Evolutionary conservation across 2,113 vertebrate genomes (phyloP).

Genomic region (Atractosteus spatula): DNA sequence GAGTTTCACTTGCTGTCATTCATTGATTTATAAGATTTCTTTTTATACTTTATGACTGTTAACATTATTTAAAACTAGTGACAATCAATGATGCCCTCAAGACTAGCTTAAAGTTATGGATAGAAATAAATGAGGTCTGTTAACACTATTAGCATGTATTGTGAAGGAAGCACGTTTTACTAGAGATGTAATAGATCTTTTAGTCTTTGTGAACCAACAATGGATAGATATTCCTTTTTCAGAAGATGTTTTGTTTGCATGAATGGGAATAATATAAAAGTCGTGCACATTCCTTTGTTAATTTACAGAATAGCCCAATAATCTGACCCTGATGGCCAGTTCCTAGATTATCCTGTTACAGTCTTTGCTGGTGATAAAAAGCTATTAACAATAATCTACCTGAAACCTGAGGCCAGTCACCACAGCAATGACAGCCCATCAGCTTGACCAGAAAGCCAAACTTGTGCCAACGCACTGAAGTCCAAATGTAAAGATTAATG

Average conservation of each 20-base stretch:
- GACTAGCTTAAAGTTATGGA: no score
- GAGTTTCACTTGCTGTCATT: no score
- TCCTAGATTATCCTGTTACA: neutral
- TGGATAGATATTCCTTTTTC: neutral
- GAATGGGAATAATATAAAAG: neutral
- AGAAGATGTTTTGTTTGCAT: neutral
- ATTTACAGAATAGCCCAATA: neutral
- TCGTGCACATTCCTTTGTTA: neutral
- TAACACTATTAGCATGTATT: no score
- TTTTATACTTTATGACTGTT: no score
- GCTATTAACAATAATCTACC: neutral
- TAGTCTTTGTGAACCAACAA: no score
- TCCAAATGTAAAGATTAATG: constrained; percentile 55
- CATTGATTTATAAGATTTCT: no score
- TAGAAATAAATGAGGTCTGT: no score
- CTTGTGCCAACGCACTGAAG: constrained; percentile 10
- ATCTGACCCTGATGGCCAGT: no score
- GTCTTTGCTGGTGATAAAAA: neutral
- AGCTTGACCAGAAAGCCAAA: neutral
- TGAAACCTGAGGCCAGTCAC: neutral
- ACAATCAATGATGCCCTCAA: no score
- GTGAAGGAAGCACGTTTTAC: no score
- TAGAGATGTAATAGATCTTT: no score
- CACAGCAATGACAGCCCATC: neutral
- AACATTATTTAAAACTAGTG: no score